phyloP scores from a whole-genome alignment of 2,797 vertebrate species.

The Phyllotis vaccarum region DNA sequence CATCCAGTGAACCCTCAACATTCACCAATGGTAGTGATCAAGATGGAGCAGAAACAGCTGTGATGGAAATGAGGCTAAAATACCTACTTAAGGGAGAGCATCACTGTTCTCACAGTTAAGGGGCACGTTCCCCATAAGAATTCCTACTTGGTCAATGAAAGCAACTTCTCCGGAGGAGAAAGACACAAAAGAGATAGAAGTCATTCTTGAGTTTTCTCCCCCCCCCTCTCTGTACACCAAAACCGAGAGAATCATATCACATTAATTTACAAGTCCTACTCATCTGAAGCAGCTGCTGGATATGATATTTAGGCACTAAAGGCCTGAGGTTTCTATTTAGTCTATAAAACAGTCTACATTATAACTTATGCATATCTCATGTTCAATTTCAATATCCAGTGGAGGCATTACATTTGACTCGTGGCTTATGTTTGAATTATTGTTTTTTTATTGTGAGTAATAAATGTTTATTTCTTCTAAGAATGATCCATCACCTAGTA shows the following conservation, averaged over 20 bases:
- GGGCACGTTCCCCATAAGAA: not conserved
- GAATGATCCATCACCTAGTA: not conserved
- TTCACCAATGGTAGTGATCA: not conserved
- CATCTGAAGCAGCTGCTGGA: not conserved
- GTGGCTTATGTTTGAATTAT: not conserved
- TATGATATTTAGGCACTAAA: not conserved
- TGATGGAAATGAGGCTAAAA: constrained; percentile 17
- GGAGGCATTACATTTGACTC: constrained; percentile 17
- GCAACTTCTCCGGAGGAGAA: not conserved
- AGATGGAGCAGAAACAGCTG: not conserved
- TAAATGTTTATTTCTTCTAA: constrained; percentile 23
- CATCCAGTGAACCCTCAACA: not conserved
- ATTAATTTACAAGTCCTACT: constrained; percentile 31
- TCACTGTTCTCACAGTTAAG: not conserved
- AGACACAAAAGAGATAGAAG: constrained; percentile 18
- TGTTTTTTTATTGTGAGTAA: constrained; percentile 1
- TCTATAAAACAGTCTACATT: not conserved
- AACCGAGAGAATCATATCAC: not conserved
- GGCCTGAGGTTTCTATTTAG: not conserved
- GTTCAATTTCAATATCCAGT: not conserved
- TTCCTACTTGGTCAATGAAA: constrained; percentile 3
- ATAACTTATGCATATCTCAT: not conserved
- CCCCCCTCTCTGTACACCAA: not conserved
- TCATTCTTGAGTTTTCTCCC: constrained; percentile 2
- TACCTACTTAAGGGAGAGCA: not conserved